Percentiles rank a stretch among this genome's conserved stretches.
phyloP scores from a whole-genome alignment of 2,113 vertebrate genomes.

The Muntiacus muntjak region DNA sequence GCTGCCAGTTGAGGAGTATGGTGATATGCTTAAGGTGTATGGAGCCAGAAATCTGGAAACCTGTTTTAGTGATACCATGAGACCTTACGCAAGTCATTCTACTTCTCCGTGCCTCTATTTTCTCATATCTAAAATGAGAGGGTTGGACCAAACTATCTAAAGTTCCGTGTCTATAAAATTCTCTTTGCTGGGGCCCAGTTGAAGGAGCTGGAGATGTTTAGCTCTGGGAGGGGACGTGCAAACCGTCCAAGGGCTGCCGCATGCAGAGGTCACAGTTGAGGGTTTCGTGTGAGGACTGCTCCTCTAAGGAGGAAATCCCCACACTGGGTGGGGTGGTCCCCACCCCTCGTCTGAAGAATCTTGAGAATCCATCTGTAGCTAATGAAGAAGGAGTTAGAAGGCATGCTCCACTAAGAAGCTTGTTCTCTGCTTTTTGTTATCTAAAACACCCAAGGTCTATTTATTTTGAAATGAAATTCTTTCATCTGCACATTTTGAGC shows the following conservation, averaged over 20 bases:
- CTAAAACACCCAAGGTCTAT: neutral
- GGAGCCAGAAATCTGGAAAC: neutral
- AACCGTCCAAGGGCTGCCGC: neutral
- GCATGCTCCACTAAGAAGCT: neutral
- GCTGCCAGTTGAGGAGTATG: neutral
- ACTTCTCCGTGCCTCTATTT: neutral
- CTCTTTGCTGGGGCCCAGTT: no score
- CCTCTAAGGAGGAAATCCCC: neutral
- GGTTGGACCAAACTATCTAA: neutral
- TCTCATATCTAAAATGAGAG: neutral
- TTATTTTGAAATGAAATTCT: neutral
- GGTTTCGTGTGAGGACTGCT: neutral
- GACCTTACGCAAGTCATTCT: neutral
- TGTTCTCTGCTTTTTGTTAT: neutral
- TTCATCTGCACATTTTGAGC: neutral
- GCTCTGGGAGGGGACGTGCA: neutral
- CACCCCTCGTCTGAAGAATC: neutral
- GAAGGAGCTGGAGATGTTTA: neutral
- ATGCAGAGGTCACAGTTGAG: neutral
- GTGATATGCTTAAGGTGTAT: neutral
- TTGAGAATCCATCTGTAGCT: neutral
- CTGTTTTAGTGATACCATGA: neutral
- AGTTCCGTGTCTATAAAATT: neutral
- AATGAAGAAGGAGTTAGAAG: neutral
- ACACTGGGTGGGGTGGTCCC: neutral